Base-by-base conservation (phyloP, 2,888 invertebrate genomes). In the Nezara viridula region DNA sequence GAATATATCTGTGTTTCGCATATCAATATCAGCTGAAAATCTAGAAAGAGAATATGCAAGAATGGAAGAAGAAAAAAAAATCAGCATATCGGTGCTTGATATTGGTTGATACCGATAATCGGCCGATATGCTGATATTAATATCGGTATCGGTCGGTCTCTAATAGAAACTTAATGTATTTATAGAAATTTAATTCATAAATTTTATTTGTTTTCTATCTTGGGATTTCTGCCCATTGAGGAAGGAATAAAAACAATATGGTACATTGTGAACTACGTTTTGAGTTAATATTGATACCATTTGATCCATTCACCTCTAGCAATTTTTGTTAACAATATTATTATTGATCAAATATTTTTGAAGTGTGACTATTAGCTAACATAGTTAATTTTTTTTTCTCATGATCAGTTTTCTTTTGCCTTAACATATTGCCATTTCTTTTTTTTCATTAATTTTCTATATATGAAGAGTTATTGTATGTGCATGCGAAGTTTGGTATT, bases 401-500 rank as follows among this genome's bases (percentile, higher is more conserved):
- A 73, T 81, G n/a, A 81, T 44, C n/a, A 77, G 77, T 77, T 77
- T 77, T 40, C 40, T 40, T 77, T 77, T 77, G 77, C 21, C 27
- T 37, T 10, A 77, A 40, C 6, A 40, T 6, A 1, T 27, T 77
- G 37, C 3, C 9, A 6, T 24, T 37, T 37, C 19, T 73, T 73
- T 73, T 73, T 12, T 37, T 37, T 37, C 12, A 24, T 40, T 77
- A 3, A 10, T 40, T 77, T 40, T 12, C 37, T 12, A 81, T 81
- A 10, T 32, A 47, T 47, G 81, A 44, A 44, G 44, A 16, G n/a
- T 47, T 81, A 47, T 81, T 81, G 16, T 81, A 81, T 37, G 7
- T 81, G 81, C 81, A 81, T 81, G 81, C 44, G 44, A 81, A 81
- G n/a, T 81, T 81, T n/a, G 16, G 44, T n/a, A 81, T 47, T 81